These are phyloP conservation scores for Strigamia crassipes DNA, from an alignment of 2,888 invertebrate genomes.

Conservation along the genomic window DNA sequence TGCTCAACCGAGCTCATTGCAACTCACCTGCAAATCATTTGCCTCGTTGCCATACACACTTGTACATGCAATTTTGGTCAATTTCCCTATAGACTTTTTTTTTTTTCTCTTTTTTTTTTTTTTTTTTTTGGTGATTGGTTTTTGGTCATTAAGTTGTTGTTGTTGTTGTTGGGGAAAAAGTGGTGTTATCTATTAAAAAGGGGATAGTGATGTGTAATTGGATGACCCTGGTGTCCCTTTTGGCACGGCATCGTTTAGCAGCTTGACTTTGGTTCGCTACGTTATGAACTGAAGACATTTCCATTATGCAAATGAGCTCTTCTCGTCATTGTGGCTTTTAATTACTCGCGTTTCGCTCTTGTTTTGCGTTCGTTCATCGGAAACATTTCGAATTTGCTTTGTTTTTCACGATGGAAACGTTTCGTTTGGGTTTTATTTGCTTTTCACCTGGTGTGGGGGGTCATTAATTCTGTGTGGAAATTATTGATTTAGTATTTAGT, in stretches of 20 bases:
- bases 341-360: neutral
- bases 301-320: constrained; percentile 39
- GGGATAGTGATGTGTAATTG: constrained; percentile 18
- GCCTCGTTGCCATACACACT: neutral
- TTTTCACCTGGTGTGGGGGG: too few species aligned
- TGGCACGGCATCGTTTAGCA: constrained; percentile 20
- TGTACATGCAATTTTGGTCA: neutral
- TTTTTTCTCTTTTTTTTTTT: neutral
- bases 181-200: constrained; percentile 4
- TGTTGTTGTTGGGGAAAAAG: neutral
- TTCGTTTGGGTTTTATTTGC: too few species aligned
- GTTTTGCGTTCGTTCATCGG: neutral
- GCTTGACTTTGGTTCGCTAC: constrained; percentile 8
- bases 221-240: constrained; percentile 23
- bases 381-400: too few species aligned
- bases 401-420: too few species aligned
- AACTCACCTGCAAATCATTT: neutral
- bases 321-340: constrained; percentile 27
- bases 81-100: neutral
- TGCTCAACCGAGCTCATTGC: constrained; percentile 20
- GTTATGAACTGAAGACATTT: constrained; percentile 43
- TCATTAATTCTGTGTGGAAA: too few species aligned
- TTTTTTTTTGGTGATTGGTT: neutral
- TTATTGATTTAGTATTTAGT: too few species aligned
- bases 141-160: neutral